phyloP scores from a whole-genome alignment of 2,113 vertebrate species.

The Melanerpes aurifrons region DNA sequence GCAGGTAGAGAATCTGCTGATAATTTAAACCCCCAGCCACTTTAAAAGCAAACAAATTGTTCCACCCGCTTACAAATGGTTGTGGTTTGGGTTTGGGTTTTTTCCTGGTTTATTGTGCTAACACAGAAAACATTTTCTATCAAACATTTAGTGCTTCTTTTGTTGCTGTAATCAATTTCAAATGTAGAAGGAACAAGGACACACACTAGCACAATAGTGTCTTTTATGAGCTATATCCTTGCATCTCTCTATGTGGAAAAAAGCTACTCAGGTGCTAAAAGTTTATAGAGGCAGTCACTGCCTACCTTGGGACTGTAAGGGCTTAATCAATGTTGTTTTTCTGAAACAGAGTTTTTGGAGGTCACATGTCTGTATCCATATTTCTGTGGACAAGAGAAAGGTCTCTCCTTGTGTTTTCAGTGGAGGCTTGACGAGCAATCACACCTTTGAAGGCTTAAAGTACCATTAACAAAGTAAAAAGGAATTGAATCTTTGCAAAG shows the following conservation, averaged over 20 bases:
- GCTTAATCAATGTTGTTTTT: neutral
- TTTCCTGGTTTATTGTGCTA: neutral
- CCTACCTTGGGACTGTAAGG: neutral
- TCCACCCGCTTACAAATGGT: neutral
- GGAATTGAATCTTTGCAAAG: neutral
- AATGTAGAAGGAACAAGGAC: neutral
- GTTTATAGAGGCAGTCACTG: neutral
- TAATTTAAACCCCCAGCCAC: neutral
- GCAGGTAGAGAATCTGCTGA: neutral
- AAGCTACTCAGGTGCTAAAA: neutral
- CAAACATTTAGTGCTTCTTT: neutral
- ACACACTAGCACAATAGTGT: neutral
- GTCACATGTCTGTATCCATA: neutral
- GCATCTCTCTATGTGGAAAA: neutral
- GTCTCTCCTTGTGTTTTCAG: neutral
- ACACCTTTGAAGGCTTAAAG: neutral
- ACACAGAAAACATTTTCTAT: neutral
- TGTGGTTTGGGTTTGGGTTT: neutral
- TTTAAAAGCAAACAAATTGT: neutral
- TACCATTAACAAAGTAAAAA: conserved; percentile 7
- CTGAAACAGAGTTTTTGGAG: neutral
- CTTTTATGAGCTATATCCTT: neutral
- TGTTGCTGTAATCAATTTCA: neutral
- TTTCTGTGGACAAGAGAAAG: neutral
- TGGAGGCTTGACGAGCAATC: neutral